Conservation (phyloP, 1,140 invertebrate genomes). For the Neodiprion virginianus region DNA sequence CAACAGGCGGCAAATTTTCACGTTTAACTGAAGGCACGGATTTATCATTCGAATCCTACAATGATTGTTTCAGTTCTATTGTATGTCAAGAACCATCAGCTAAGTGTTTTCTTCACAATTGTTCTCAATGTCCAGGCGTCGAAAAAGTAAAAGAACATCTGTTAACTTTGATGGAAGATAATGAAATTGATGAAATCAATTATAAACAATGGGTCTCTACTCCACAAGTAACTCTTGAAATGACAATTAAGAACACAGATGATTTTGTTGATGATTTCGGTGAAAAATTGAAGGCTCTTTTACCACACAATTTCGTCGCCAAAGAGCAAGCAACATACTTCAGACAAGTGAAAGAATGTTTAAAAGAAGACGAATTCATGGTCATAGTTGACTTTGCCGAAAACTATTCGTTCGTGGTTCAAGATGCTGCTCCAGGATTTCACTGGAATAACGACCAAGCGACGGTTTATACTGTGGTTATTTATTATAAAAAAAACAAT, state of each 20-base stretch:
- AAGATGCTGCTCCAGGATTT: slow-evolving; percentile 42
- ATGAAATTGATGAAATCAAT: slow-evolving; percentile 17
- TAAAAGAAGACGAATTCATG: slow-evolving; percentile 25
- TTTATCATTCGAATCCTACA: slow-evolving; percentile 13
- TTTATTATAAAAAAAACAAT: slow-evolving; percentile 27
- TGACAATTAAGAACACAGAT: not conserved
- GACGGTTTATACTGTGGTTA: slow-evolving; percentile 39
- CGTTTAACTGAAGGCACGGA: not conserved
- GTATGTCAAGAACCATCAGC: slow-evolving; percentile 11
- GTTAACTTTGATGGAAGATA: slow-evolving; percentile 10
- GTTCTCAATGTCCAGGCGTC: slow-evolving; percentile 21
- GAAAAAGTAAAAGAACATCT: slow-evolving; percentile 13
- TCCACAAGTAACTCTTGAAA: slow-evolving; percentile 18
- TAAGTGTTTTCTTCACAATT: slow-evolving; percentile 20
- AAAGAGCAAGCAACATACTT: slow-evolving; percentile 31
- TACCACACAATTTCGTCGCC: slow-evolving; percentile 32
- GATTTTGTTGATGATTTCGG: slow-evolving; percentile 27
- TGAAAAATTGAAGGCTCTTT: slow-evolving; percentile 19
- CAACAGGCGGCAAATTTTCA: slow-evolving; percentile 15
- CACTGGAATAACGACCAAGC: slow-evolving; percentile 45
- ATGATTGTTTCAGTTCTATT: slow-evolving; percentile 19
- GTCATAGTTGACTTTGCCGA: slow-evolving; percentile 42
- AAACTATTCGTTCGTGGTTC: slow-evolving; percentile 45
- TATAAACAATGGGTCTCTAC: slow-evolving; percentile 24
- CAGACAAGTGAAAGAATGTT: slow-evolving; percentile 26